Percentiles rank a stretch among this genome's conserved stretches.
These are phyloP conservation scores for Microtus montanus DNA, from an alignment of 2,113 vertebrate species.

Conservation along the genomic window DNA sequence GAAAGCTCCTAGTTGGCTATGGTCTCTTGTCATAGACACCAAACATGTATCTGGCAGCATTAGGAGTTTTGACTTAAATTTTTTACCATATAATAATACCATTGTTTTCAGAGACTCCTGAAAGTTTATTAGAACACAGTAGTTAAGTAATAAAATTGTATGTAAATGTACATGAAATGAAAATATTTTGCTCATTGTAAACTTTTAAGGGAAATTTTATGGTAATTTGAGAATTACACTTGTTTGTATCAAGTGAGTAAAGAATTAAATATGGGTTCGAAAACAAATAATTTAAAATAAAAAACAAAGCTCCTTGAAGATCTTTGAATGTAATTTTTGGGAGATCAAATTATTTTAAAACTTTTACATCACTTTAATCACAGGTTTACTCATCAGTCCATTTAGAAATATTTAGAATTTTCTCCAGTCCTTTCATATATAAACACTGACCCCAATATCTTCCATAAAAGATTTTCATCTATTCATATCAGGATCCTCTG, in stretches of 20 bases:
- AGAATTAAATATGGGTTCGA: not conserved
- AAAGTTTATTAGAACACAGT: conserved; percentile 67
- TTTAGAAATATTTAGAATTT: not conserved
- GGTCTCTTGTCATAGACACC: conserved; percentile 30
- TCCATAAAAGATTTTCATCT: not conserved
- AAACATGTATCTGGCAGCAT: conserved; percentile 44
- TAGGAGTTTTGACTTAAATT: conserved; percentile 47
- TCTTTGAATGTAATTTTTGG: not conserved
- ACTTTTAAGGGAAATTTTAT: conserved; percentile 75
- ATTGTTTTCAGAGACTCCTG: conserved; percentile 58
- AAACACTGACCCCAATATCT: not conserved
- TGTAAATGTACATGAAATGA: conserved; percentile 68
- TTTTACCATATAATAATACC: conserved; percentile 47
- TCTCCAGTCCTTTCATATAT: not conserved
- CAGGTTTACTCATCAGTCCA: not conserved
- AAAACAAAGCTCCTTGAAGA: not conserved
- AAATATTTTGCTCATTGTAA: conserved; percentile 77
- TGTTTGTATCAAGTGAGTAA: conserved; percentile 64
- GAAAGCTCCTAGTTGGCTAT: not conserved
- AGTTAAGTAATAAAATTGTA: conserved; percentile 63
- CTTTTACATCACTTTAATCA: not conserved
- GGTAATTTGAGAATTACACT: conserved; percentile 71
- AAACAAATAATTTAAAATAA: not conserved
- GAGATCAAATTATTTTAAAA: not conserved
- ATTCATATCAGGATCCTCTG: not conserved